Evolutionary conservation across 1,140 invertebrate genomes (phyloP), one percentile per base, ranked within the genome.

Genomic region (Chironomus tepperi): DNA sequence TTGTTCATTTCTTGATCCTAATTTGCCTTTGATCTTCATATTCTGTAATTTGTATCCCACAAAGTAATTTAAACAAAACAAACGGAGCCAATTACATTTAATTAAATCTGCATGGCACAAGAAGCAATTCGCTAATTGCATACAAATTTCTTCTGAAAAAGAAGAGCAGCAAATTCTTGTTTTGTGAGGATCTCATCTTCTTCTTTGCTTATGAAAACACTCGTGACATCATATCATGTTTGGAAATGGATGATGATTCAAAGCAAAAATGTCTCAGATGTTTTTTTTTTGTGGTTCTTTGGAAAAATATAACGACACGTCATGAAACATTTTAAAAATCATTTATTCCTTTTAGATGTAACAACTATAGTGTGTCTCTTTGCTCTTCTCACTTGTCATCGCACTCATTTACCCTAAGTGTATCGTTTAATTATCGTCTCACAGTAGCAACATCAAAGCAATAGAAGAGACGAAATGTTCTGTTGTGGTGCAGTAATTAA

Each of bases 381-480:
- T n/a, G n/a, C n/a, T 12, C n/a, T 57, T n/a, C n/a, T 57, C 18
- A 2, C 18, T 18, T 70, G 65, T 70, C 65, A 70, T 70, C 65
- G 19, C 18, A 10, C 16, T 70, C 65, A 70, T 70, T 70, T 70
- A 21, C 19, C 19, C 19, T 21, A 70, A 70, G n/a, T 70, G 65
- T 70, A 70, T 70, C 19, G 19, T 70, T 70, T 70, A 70, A 70
- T 70, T 70, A 70, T 19, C 65, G 65, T 70, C 19, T 70, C 7
- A 19, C 18, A 18, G 7, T 57, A 12, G n/a, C 7, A 70, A 70
- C 65, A 70, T 70, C 65, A 70, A 70, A 70, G 47, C 8, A 57
- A 57, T 1, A 57, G n/a, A 9, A 70, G 3, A n/a, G 65, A 19
- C 18, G 12, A 57, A 15, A 15, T n/a, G 3, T 57, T 47, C 43